Evolutionary conservation across 2,888 invertebrate genomes (phyloP).

Genomic region (Polietes domitor): DNA sequence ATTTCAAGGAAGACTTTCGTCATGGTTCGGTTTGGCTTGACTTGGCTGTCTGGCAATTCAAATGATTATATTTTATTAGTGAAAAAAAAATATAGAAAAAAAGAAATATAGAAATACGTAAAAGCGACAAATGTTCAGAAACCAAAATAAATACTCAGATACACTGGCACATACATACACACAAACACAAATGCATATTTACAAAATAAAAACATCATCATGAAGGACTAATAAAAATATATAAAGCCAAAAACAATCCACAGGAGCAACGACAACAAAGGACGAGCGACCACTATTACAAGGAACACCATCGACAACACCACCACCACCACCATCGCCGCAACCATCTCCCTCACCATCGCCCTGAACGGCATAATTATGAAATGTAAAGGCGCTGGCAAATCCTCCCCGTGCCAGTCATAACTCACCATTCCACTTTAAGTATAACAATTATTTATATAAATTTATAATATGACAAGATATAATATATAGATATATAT

Average conservation of each 20-base stretch:
- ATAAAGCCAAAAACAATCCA: slow-evolving; percentile 27
- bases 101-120: neutral
- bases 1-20: slow-evolving; percentile 44
- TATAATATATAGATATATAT: neutral
- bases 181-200: neutral
- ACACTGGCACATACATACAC: neutral
- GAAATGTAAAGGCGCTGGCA: slow-evolving; percentile 30
- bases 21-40: neutral
- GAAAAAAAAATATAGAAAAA: slow-evolving; percentile 5
- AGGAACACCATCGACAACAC: neutral
- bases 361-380: slow-evolving; percentile 48
- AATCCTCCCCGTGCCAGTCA: slow-evolving; percentile 45
- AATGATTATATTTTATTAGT: slow-evolving; percentile 65
- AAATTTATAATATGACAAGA: slow-evolving; percentile 61
- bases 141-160: neutral
- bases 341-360: neutral
- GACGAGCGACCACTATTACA: too few relatives aligned
- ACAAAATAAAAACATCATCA: neutral
- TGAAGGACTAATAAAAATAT: slow-evolving; percentile 19
- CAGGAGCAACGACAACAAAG: neutral
- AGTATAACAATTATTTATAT: slow-evolving; percentile 62
- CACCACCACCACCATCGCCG: neutral
- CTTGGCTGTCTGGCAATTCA: slow-evolving; percentile 7
- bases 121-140: slow-evolving; percentile 7
- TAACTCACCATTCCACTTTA: slow-evolving; percentile 26